A percentile compares a stretch with the other conserved stretches of the same genome.
phyloP scores from a whole-genome alignment of 2,888 invertebrate species.

The Ernsta delagoae region DNA sequence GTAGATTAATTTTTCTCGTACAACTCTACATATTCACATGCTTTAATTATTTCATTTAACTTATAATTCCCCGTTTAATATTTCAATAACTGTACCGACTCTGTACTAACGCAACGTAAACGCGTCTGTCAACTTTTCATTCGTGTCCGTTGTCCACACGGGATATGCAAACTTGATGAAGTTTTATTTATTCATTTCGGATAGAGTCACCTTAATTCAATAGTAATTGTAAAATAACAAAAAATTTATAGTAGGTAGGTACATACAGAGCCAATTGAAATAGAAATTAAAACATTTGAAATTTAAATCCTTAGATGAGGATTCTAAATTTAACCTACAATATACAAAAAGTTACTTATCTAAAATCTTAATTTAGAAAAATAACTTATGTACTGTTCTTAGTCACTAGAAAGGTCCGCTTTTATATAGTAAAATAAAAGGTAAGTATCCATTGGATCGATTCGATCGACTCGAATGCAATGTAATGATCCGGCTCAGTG shows the following conservation, averaged over 20 bases:
- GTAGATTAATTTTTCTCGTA: no score
- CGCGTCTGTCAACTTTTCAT: constrained; percentile 53
- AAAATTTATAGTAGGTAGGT: no score
- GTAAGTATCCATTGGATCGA: constrained; percentile 49
- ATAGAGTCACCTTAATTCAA: neutral
- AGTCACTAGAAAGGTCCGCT: constrained; percentile 46
- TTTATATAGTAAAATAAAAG: constrained; percentile 56
- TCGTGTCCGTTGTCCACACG: neutral
- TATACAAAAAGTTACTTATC: no score
- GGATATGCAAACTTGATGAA: constrained; percentile 18
- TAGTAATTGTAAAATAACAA: no score
- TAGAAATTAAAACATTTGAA: no score
- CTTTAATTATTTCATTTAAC: no score
- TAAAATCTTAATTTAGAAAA: neutral
- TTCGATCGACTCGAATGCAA: constrained; percentile 63
- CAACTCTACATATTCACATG: no score
- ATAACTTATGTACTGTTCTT: constrained; percentile 42
- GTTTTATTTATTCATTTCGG: neutral
- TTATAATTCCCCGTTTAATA: no score
- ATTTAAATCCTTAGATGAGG: no score
- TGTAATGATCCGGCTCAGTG: constrained; percentile 69
- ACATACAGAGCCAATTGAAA: no score
- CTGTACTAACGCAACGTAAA: constrained; percentile 48
- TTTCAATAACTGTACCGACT: no score
- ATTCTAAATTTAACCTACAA: no score